A percentile compares a stretch with the other conserved stretches of the same genome.
Evolutionary conservation across 2,797 vertebrate genomes (phyloP).

Genomic region (Morelia viridis): DNA sequence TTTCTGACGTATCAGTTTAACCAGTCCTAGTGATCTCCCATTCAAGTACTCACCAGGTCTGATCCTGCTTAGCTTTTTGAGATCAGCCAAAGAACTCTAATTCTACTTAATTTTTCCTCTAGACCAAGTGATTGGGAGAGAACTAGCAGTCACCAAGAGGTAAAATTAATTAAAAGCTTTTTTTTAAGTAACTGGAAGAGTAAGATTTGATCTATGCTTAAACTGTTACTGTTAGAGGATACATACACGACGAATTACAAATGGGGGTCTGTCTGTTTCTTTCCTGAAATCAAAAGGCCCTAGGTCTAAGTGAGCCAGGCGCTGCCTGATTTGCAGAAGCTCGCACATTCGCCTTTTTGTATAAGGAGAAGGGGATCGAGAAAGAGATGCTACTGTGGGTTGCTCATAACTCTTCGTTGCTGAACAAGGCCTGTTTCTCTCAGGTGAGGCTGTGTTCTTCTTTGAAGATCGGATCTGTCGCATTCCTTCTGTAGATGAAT

Average conservation of each 20-base stretch:
- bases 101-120: conserved; percentile 68
- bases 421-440: conserved; percentile 52
- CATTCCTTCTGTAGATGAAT: conserved; percentile 53
- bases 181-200: conserved; percentile 44
- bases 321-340: conserved; percentile 83
- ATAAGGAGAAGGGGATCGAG: conserved; percentile 91
- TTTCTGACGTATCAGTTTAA: not conserved
- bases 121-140: conserved; percentile 54
- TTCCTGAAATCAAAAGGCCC: conserved; percentile 92
- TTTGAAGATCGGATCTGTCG: conserved; percentile 58
- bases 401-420: conserved; percentile 79
- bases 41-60: not conserved
- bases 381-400: conserved; percentile 88
- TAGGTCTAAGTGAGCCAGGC: conserved; percentile 88
- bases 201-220: conserved; percentile 52
- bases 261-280: conserved; percentile 84
- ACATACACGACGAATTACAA: conserved; percentile 84
- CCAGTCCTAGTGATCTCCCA: not conserved
- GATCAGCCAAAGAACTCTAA: conserved; percentile 54
- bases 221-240: conserved; percentile 46
- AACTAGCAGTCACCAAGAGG: conserved; percentile 56
- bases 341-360: conserved; percentile 94
- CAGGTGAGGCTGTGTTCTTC: conserved; percentile 61
- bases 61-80: not conserved
- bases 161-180: conserved; percentile 45